Percentiles rank a stretch among this genome's conserved stretches.
Conservation (phyloP, 2,113 vertebrate species). For the Strix uralensis region DNA sequence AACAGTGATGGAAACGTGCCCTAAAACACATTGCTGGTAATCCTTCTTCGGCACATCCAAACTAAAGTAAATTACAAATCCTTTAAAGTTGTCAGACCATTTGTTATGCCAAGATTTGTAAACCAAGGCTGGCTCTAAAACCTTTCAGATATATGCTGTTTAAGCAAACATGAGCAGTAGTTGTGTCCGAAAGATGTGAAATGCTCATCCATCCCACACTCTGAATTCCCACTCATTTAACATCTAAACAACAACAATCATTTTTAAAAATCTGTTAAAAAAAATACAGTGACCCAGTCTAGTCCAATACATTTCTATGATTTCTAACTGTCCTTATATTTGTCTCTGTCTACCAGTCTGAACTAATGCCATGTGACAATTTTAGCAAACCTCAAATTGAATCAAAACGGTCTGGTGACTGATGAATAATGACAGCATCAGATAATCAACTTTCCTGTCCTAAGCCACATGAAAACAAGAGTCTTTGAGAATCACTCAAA, state of each 20-base stretch:
- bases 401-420: neutral
- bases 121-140: neutral
- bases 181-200: neutral
- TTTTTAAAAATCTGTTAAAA: neutral
- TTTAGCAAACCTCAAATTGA: neutral
- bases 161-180: neutral
- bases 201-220: neutral
- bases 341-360: neutral
- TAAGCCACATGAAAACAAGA: neutral
- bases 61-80: neutral
- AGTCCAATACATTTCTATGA: neutral
- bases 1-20: neutral
- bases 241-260: neutral
- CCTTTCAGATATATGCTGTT: neutral
- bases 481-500: neutral
- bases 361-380: neutral
- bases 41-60: neutral
- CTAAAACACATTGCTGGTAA: neutral
- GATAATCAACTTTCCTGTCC: neutral
- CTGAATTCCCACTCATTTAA: neutral
- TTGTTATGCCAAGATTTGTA: neutral
- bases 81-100: neutral
- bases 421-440: neutral
- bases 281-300: neutral
- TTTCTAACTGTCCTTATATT: neutral